phyloP scores from a whole-genome alignment of 1,140 invertebrate species.

The Drosophila repletoides region DNA sequence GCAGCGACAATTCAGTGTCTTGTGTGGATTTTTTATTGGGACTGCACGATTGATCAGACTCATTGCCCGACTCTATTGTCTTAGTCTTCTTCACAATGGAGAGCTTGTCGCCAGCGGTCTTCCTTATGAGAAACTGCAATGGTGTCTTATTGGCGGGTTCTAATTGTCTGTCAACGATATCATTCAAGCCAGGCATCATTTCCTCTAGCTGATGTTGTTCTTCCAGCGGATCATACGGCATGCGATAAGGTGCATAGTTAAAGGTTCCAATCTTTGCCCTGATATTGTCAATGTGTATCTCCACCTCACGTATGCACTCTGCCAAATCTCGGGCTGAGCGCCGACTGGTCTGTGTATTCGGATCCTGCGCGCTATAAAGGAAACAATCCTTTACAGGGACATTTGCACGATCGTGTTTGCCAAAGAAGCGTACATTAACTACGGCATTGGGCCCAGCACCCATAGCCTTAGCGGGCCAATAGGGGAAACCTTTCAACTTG shows the following conservation, averaged over 20 bases:
- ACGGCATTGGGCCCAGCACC: slow-evolving; percentile 87
- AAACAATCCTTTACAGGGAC: slow-evolving; percentile 92
- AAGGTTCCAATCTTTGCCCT: slow-evolving; percentile 90
- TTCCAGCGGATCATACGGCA: slow-evolving; percentile 87
- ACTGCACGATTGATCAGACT: slow-evolving; percentile 62
- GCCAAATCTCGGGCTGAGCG: slow-evolving; percentile 83
- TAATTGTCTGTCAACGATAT: slow-evolving; percentile 53
- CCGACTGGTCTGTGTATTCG: slow-evolving; percentile 83
- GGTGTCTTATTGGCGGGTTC: slow-evolving; percentile 78
- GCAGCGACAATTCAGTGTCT: background rate
- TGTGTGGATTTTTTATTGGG: slow-evolving; percentile 42
- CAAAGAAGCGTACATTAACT: slow-evolving; percentile 96
- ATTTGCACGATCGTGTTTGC: slow-evolving; percentile 96
- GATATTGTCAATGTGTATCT: slow-evolving; percentile 89
- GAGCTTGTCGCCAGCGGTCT: slow-evolving; percentile 74
- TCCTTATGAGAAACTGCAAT: slow-evolving; percentile 76
- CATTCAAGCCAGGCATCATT: slow-evolving; percentile 85
- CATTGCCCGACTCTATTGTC: slow-evolving; percentile 65
- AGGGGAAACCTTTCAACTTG: slow-evolving; percentile 96
- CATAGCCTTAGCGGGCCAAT: slow-evolving; percentile 97
- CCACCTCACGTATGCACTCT: slow-evolving; percentile 85
- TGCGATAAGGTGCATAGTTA: slow-evolving; percentile 89
- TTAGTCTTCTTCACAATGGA: slow-evolving; percentile 79
- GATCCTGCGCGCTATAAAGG: slow-evolving; percentile 89
- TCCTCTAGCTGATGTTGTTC: slow-evolving; percentile 87